phyloP scores from a whole-genome alignment of 2,888 invertebrate species.

The Latrodectus hesperus region DNA sequence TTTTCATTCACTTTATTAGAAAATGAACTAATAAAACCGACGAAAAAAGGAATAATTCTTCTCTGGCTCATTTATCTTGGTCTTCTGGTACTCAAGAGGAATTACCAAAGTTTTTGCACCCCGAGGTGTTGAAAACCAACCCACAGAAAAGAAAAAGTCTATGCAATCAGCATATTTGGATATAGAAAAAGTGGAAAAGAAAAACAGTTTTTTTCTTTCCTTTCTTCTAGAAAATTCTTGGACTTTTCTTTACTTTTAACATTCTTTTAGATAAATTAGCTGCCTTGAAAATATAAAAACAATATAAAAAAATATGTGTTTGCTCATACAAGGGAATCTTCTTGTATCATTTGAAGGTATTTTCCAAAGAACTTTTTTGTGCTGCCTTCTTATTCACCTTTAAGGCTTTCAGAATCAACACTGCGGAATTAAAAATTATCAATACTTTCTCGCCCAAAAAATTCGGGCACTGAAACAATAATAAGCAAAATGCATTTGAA shows the following conservation, averaged over 20 bases:
- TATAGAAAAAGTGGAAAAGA: constrained; percentile 19
- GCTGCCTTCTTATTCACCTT: constrained; percentile 38
- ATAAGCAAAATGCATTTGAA: neutral
- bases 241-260: constrained; percentile 23
- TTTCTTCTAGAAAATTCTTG: constrained; percentile 33
- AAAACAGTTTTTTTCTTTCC: neutral
- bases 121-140: constrained; percentile 41
- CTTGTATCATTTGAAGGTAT: constrained; percentile 10
- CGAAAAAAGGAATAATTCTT: constrained; percentile 13
- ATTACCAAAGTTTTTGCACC: constrained; percentile 56
- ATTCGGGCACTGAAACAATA: neutral
- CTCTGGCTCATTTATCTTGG: constrained; percentile 33
- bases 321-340: constrained; percentile 22
- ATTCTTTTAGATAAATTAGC: constrained; percentile 49
- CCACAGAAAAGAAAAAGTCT: constrained; percentile 35
- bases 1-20: constrained; percentile 17
- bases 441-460: constrained; percentile 7
- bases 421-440: constrained; percentile 38
- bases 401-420: constrained; percentile 22
- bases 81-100: constrained; percentile 31
- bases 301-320: constrained; percentile 20
- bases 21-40: constrained; percentile 17
- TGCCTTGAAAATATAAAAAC: constrained; percentile 6
- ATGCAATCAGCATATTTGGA: constrained; percentile 63
- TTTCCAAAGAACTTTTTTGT: neutral